These are phyloP conservation scores for Cyclophora punctaria DNA, from an alignment of 2,888 invertebrate genomes.

Conservation along the genomic window DNA sequence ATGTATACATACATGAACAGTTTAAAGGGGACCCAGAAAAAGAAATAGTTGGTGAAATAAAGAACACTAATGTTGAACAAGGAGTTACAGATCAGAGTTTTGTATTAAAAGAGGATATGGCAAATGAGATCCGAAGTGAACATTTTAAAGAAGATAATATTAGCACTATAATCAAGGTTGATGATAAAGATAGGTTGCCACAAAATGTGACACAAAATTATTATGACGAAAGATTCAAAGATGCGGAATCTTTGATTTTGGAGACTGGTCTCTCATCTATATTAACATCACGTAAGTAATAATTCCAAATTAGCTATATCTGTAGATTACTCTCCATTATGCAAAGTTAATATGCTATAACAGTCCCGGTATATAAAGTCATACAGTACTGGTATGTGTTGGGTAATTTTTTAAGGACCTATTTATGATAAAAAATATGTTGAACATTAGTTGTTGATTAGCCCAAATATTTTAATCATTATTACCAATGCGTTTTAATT, in stretches of 20 bases:
- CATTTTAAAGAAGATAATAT: conserved; percentile 26
- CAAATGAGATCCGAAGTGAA: conserved; percentile 1
- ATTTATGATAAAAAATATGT: no score
- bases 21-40: conserved; percentile 16
- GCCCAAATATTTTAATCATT: no score
- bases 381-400: no score
- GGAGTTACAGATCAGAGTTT: conserved; percentile 33
- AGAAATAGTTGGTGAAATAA: conserved; percentile 13
- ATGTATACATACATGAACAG: conserved; percentile 16
- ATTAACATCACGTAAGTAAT: conserved; percentile 53
- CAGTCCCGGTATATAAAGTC: no score
- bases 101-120: conserved; percentile 34
- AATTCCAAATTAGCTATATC: no score
- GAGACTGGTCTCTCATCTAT: conserved; percentile 74
- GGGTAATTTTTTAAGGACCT: no score
- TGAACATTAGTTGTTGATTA: no score
- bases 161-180: conserved; percentile 31
- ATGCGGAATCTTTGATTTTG: conserved; percentile 86
- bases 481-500: conserved; percentile 15
- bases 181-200: conserved; percentile 38
- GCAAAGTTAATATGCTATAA: no score
- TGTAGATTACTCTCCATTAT: no score
- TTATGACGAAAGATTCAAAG: conserved; percentile 81
- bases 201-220: conserved; percentile 51
- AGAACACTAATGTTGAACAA: conserved; percentile 19